Percentiles rank a stretch among this genome's conserved stretches.
phyloP scores from a whole-genome alignment of 2,888 invertebrate genomes.

The Drosophila subsilvestris region DNA sequence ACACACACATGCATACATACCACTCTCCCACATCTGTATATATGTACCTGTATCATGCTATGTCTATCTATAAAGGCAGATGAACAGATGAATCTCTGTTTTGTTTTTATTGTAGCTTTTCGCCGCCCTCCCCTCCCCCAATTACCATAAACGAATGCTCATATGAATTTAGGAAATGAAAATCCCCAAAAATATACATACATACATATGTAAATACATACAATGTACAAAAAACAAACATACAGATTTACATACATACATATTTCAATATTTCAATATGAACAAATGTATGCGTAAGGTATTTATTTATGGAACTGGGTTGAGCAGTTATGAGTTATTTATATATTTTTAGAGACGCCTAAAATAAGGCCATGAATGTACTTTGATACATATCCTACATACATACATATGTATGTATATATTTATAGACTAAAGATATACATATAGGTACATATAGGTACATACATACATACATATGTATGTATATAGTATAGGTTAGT shows the following conservation, averaged over 20 bases:
- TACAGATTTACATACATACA: neutral
- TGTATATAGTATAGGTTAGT: conserved; percentile 9
- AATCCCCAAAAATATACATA: neutral
- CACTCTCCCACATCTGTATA: too few species aligned
- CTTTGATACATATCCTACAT: conserved; percentile 41
- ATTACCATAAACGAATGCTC: neutral
- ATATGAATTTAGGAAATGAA: neutral
- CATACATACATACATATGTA: neutral
- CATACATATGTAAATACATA: too few species aligned
- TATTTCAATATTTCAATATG: neutral
- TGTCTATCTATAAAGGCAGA: neutral
- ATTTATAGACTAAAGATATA: conserved; percentile 42
- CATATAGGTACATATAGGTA: conserved; percentile 23
- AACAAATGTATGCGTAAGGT: conserved; percentile 25
- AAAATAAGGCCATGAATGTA: conserved; percentile 48
- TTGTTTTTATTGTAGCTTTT: neutral
- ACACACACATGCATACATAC: neutral
- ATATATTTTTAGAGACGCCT: conserved; percentile 32
- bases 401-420: conserved; percentile 18
- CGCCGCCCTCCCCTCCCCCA: neutral
- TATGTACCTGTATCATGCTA: too few species aligned
- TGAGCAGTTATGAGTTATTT: conserved; percentile 45
- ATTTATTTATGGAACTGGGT: conserved; percentile 44
- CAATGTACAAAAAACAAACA: too few species aligned
- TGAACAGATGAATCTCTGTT: neutral